Percentiles rank a stretch among this genome's conserved stretches.
Conservation (phyloP, 1,140 invertebrate species). For the Trichonephila clavata region DNA sequence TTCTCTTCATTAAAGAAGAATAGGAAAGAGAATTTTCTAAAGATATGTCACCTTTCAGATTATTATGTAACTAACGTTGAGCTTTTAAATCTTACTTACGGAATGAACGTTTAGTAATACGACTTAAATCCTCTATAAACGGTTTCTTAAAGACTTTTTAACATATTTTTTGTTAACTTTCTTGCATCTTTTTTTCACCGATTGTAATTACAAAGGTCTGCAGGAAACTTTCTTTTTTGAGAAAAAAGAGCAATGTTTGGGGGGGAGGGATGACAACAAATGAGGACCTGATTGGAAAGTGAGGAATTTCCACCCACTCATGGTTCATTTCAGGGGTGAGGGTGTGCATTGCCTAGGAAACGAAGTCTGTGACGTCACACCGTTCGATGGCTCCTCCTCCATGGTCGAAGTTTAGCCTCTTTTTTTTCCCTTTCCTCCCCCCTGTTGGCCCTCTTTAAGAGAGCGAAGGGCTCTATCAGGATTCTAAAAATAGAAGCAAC, state of each 20-base stretch:
- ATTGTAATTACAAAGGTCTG: background rate
- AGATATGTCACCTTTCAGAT: no score
- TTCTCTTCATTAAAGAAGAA: no score
- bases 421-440: background rate
- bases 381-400: slow-evolving; percentile 43
- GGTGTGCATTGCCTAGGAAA: slow-evolving; percentile 33
- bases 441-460: slow-evolving; percentile 44
- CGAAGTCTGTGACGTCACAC: slow-evolving; percentile 43
- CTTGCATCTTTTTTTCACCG: background rate
- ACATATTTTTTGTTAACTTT: background rate
- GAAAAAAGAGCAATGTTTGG: no score
- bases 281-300: background rate
- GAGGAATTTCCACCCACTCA: slow-evolving; percentile 30
- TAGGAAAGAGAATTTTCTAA: no score
- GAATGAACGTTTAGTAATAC: background rate
- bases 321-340: background rate
- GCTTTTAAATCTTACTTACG: background rate
- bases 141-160: no score
- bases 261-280: background rate
- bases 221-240: background rate
- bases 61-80: no score
- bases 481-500: slow-evolving; percentile 37
- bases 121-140: background rate
- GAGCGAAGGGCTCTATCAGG: slow-evolving; percentile 42
- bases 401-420: slow-evolving; percentile 8